These are phyloP conservation scores for Pocillopora damicornis DNA, from an alignment of 64 coral and sea anemone species.

Conservation along the genomic window DNA sequence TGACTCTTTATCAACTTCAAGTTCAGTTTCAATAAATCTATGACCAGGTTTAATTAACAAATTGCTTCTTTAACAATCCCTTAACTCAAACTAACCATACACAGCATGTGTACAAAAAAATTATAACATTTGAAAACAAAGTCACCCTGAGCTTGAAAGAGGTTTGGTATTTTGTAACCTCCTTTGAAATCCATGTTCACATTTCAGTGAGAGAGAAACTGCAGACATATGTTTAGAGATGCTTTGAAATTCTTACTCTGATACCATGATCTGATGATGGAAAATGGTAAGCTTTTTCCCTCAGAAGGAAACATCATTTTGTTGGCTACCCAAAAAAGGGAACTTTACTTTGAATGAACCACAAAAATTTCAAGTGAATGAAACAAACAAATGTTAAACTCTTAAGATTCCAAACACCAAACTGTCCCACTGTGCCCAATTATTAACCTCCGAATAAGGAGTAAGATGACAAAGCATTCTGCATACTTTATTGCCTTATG, in stretches of 20 bases:
- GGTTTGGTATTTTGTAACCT: neutral
- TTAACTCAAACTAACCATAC: too few species aligned
- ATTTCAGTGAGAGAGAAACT: neutral
- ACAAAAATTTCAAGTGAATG: neutral
- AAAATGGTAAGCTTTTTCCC: neutral
- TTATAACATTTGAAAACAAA: too few species aligned
- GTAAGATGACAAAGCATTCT: neutral
- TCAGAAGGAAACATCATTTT: neutral
- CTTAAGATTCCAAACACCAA: neutral
- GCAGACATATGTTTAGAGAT: neutral
- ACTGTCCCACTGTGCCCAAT: neutral
- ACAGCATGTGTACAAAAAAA: too few species aligned
- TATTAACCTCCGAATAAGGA: neutral
- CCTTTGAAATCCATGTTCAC: neutral
- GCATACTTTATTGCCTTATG: neutral
- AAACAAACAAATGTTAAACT: slow-evolving; percentile 4
- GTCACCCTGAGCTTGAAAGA: neutral
- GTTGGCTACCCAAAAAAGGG: neutral
- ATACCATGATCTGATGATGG: neutral
- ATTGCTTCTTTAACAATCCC: too few species aligned
- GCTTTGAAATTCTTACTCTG: neutral
- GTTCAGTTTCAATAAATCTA: too few species aligned
- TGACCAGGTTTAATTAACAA: too few species aligned
- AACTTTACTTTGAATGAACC: neutral
- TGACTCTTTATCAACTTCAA: too few species aligned